These are phyloP conservation scores for Botrylloides violaceus DNA, from an alignment of 23 tunicate genomes.

Conservation along the genomic window DNA sequence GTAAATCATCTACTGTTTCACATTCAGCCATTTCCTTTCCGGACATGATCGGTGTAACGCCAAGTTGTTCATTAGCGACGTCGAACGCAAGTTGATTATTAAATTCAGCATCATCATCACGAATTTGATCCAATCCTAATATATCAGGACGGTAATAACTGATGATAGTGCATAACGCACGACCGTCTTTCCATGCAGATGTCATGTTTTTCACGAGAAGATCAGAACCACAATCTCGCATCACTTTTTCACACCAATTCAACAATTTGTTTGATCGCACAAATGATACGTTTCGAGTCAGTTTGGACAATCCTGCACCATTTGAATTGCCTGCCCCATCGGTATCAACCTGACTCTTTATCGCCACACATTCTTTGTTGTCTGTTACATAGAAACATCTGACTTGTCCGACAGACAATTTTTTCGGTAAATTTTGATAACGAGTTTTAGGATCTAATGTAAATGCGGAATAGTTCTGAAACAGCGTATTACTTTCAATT, in stretches of 20 bases:
- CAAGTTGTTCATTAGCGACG: constrained; percentile 61
- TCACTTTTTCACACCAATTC: constrained; percentile 53
- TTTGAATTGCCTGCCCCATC: background rate
- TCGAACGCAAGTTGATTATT: constrained; percentile 95
- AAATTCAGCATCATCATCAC: constrained; percentile 25
- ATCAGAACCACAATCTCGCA: constrained; percentile 23
- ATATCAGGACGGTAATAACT: constrained; percentile 69
- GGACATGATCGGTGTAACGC: constrained; percentile 77
- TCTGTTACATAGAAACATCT: constrained; percentile 2
- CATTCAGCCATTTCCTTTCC: constrained; percentile 66
- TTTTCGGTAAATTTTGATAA: constrained; percentile 2
- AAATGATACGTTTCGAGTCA: constrained; percentile 40
- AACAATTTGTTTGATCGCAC: constrained; percentile 48
- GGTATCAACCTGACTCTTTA: background rate
- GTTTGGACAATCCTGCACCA: background rate
- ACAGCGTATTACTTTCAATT: background rate
- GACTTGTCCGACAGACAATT: background rate
- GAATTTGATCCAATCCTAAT: constrained; percentile 34
- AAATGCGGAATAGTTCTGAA: constrained; percentile 17
- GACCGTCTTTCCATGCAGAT: constrained; percentile 74
- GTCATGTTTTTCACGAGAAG: constrained; percentile 58
- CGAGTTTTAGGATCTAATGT: constrained; percentile 33
- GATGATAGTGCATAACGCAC: constrained; percentile 65
- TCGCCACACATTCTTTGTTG: background rate
- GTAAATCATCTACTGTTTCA: constrained; percentile 49